phyloP scores from a whole-genome alignment of 2,113 vertebrate species.

The Phyllostomus discolor region DNA sequence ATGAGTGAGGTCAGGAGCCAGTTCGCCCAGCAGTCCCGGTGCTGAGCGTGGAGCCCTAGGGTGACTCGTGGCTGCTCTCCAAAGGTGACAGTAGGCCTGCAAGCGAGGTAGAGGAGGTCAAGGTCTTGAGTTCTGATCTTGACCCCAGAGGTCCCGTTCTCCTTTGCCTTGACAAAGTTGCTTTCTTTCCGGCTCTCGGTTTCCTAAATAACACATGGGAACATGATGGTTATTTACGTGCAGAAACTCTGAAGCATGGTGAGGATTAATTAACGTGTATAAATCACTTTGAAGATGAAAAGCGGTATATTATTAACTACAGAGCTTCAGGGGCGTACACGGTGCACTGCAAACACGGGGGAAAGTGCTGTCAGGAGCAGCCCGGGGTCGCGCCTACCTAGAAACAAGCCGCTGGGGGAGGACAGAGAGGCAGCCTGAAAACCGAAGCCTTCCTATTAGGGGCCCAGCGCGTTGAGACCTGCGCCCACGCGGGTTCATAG shows the following conservation, averaged over 20 bases:
- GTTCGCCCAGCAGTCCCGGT: conserved; percentile 43
- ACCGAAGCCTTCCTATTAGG: not conserved
- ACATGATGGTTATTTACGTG: conserved; percentile 11
- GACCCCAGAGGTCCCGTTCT: not conserved
- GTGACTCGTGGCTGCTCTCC: not conserved
- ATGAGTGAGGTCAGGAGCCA: conserved; percentile 35
- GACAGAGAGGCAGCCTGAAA: not conserved
- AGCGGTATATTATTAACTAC: conserved; percentile 65
- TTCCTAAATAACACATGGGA: not conserved
- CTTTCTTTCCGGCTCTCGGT: not conserved
- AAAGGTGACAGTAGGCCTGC: not conserved
- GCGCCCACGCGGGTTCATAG: not conserved
- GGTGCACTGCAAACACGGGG: conserved; percentile 1
- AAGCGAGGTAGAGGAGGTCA: not conserved
- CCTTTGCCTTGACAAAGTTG: not conserved
- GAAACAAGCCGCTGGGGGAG: not conserved
- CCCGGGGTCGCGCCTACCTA: not conserved
- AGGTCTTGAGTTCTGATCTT: not conserved
- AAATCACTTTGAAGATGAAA: conserved; percentile 71
- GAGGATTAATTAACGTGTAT: conserved; percentile 67
- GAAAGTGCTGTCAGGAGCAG: not conserved
- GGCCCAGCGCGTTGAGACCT: not conserved
- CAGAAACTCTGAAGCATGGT: conserved; percentile 52
- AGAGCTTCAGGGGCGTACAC: conserved; percentile 48
- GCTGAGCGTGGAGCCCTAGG: not conserved